Evolutionary conservation across 2,797 vertebrate genomes (phyloP).

Genomic region (Myripristis murdjan): DNA sequence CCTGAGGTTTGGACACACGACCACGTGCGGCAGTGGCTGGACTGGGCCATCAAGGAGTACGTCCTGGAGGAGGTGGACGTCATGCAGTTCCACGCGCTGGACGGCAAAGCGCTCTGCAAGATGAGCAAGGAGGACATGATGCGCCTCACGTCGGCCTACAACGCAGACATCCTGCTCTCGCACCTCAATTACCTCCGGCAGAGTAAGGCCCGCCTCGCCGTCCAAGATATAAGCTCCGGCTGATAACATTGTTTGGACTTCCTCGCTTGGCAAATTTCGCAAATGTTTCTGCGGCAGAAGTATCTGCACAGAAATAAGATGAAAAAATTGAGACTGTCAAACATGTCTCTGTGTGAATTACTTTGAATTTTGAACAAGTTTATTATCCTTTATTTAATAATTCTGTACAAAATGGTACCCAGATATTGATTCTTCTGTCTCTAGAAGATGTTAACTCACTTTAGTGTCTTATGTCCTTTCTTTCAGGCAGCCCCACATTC

Average conservation of each 20-base stretch:
- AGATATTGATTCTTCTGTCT: not conserved
- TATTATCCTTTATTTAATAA: too few relatives aligned
- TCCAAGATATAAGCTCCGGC: too few relatives aligned
- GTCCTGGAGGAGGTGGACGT: constrained; percentile 88
- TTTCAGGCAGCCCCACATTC: constrained; percentile 87
- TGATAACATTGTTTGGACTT: not conserved
- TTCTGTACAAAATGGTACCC: not conserved
- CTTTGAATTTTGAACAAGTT: too few relatives aligned
- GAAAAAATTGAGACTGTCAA: too few relatives aligned
- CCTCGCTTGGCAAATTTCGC: not conserved
- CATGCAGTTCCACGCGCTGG: constrained; percentile 85
- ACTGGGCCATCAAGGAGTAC: constrained; percentile 92
- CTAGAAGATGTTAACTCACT: not conserved
- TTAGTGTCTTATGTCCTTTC: constrained; percentile 4
- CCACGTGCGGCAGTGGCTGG: constrained; percentile 89
- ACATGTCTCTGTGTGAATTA: too few relatives aligned
- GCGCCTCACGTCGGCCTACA: constrained; percentile 88
- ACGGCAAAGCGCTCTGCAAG: constrained; percentile 90
- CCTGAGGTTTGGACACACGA: constrained; percentile 88
- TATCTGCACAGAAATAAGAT: not conserved
- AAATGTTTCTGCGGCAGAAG: not conserved
- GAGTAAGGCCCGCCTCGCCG: constrained; percentile 80
- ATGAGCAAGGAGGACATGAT: constrained; percentile 91
- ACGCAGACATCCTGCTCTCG: constrained; percentile 90
- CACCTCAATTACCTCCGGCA: constrained; percentile 91